phyloP scores from a whole-genome alignment of 2,113 vertebrate species.

The Microcebus lehilahytsara region DNA sequence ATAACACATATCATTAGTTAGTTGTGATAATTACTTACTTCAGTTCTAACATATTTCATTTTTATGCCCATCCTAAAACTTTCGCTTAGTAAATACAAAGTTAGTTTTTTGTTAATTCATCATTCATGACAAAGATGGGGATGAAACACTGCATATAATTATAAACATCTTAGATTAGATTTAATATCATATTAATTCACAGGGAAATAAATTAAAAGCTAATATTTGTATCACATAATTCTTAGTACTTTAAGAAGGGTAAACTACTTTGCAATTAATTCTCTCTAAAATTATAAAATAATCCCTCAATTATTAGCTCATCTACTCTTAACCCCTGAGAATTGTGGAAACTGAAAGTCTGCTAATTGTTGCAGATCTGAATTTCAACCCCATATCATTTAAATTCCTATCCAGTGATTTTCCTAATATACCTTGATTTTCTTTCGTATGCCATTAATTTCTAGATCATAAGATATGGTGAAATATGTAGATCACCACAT shows the following conservation, averaged over 20 bases:
- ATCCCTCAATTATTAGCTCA: constrained; percentile 54
- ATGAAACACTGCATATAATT: constrained; percentile 4
- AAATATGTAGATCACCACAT: neutral
- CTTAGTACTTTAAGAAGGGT: constrained; percentile 43
- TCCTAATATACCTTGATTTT: neutral
- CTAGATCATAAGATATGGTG: neutral
- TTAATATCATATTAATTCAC: constrained; percentile 52
- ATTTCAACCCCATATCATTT: constrained; percentile 14
- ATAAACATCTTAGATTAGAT: constrained; percentile 25
- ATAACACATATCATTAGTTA: neutral
- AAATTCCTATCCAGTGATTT: constrained; percentile 29
- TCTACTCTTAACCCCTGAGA: constrained; percentile 34
- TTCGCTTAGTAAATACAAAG: neutral
- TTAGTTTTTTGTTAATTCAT: neutral
- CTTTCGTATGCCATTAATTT: neutral
- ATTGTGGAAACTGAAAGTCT: constrained; percentile 33
- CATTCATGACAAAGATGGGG: neutral
- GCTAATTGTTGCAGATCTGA: constrained; percentile 16
- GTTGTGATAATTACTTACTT: neutral
- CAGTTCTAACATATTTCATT: neutral
- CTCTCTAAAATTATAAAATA: constrained; percentile 64
- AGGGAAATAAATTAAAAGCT: constrained; percentile 61
- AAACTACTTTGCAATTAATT: constrained; percentile 67
- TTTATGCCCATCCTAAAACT: neutral
- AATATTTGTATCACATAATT: constrained; percentile 66